Evolutionary conservation across 2,113 vertebrate genomes (phyloP).

Genomic region (Cyanoliseus patagonus): DNA sequence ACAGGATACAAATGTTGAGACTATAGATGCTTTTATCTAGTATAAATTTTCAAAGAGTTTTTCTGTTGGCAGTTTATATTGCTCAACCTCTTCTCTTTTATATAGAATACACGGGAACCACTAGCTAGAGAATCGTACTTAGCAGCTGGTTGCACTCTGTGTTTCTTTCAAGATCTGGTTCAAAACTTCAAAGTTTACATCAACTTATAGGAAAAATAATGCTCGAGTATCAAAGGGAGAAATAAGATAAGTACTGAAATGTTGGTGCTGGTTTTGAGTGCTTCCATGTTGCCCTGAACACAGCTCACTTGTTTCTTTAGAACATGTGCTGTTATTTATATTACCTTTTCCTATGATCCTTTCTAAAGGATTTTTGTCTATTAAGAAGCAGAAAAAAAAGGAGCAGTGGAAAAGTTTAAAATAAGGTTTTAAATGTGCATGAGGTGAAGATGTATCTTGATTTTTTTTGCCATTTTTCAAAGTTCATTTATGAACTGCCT

Average conservation of each 20-base stretch:
- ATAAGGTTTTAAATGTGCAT: not conserved
- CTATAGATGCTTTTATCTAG: conserved; percentile 35
- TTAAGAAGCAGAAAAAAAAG: not conserved
- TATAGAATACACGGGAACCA: not conserved
- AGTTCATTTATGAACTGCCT: conserved; percentile 29
- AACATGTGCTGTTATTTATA: not conserved
- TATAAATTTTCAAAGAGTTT: conserved; percentile 35
- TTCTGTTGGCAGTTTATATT: not conserved
- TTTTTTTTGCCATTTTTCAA: not conserved
- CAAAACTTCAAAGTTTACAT: conserved; percentile 17
- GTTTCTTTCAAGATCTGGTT: conserved; percentile 22
- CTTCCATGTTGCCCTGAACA: conserved; percentile 3
- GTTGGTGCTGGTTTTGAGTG: conserved; percentile 43
- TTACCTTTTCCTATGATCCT: not conserved
- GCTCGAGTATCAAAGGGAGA: conserved; percentile 42
- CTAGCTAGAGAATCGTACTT: not conserved
- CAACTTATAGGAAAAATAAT: not conserved
- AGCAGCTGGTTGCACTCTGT: conserved; percentile 33
- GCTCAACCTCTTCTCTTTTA: not conserved
- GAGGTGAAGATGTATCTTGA: conserved; percentile 1
- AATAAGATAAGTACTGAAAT: not conserved
- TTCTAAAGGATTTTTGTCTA: conserved; percentile 6
- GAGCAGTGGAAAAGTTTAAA: not conserved
- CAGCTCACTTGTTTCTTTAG: conserved; percentile 4
- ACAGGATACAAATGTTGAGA: not conserved